Percentiles rank a stretch among this genome's conserved stretches.
Evolutionary conservation across 2,888 invertebrate genomes (phyloP).

Genomic region (Antheraea yamamai): DNA sequence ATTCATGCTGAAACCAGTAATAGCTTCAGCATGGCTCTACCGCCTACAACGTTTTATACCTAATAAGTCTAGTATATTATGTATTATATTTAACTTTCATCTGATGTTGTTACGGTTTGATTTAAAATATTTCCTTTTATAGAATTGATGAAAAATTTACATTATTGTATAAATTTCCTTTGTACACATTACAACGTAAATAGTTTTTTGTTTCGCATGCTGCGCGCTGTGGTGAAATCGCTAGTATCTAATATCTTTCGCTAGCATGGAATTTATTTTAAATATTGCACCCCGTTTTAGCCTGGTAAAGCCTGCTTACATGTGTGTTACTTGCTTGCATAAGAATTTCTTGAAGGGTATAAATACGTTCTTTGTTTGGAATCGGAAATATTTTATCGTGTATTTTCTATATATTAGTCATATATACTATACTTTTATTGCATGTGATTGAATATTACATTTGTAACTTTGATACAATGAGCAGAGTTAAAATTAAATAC

Average conservation of each 20-base stretch:
- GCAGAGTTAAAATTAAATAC: too few species aligned
- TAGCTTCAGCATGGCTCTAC: too few species aligned
- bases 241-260: too few species aligned
- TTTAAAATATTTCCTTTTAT: background rate
- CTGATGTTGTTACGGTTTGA: background rate
- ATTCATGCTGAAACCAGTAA: too few species aligned
- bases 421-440: background rate
- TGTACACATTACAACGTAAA: conserved; percentile 55
- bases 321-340: conserved; percentile 59
- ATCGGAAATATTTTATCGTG: background rate
- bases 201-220: conserved; percentile 62
- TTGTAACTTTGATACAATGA: too few species aligned
- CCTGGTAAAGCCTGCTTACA: conserved; percentile 61
- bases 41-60: background rate
- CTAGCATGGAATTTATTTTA: conserved; percentile 71
- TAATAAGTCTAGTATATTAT: background rate
- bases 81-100: background rate
- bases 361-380: background rate
- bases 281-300: conserved; percentile 74
- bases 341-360: conserved; percentile 38
- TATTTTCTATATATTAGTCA: background rate
- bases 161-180: background rate
- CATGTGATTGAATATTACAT: too few species aligned
- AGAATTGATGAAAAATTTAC: background rate
- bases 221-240: conserved; percentile 55